Evolutionary conservation across 2,113 vertebrate genomes (phyloP).

Genomic region (Vireo altiloquus): DNA sequence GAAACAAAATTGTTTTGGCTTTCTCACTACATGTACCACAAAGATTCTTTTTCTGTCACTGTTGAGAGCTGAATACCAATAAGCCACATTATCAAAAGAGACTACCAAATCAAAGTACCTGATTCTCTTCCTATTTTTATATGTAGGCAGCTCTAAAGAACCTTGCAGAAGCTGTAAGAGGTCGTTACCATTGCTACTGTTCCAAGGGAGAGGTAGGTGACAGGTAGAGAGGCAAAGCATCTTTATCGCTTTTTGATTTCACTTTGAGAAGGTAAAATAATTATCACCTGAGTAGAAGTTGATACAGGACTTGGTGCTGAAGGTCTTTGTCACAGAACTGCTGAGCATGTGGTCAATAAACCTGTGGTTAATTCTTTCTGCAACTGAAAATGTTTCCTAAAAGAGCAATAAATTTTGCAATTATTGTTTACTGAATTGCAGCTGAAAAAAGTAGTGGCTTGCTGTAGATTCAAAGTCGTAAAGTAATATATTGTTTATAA

Average conservation of each 20-base stretch:
- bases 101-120: neutral
- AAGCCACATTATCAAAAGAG: neutral
- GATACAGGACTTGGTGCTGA: neutral
- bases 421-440: neutral
- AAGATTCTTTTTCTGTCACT: neutral
- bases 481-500: neutral
- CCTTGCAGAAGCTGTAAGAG: constrained; percentile 63
- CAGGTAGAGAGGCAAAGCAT: neutral
- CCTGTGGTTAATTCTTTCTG: neutral
- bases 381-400: neutral
- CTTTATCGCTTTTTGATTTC: neutral
- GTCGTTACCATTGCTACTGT: constrained; percentile 76
- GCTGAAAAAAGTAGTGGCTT: neutral
- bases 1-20: neutral
- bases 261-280: neutral
- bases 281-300: neutral
- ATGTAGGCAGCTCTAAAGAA: constrained; percentile 67
- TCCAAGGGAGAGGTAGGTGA: constrained; percentile 67
- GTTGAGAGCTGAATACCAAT: neutral
- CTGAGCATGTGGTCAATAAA: neutral
- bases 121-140: neutral
- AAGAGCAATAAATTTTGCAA: neutral
- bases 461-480: neutral
- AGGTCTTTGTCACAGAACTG: neutral
- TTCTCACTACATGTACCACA: neutral